Evolutionary conservation across 2,797 vertebrate species (phyloP).

Genomic region (Kryptopterus vitreolus): DNA sequence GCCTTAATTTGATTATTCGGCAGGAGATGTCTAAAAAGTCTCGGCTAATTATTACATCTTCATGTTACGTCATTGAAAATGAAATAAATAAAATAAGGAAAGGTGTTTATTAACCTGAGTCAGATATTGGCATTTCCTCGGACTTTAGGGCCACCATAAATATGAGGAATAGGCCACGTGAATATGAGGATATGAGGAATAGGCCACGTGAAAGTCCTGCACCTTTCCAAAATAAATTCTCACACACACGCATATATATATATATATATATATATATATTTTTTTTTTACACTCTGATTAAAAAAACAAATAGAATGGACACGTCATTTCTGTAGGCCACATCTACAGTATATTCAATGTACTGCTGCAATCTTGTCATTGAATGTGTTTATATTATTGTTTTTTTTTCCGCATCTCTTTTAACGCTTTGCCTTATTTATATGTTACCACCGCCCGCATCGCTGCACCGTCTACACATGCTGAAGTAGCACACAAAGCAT

Average conservation of each 20-base stretch:
- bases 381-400: not conserved
- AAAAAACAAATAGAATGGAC: not conserved
- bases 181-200: not conserved
- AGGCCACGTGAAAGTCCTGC: not conserved
- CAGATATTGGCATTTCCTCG: not conserved
- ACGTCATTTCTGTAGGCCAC: not conserved
- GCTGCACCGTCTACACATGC: not conserved
- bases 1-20: conserved; percentile 61
- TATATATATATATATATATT: no score
- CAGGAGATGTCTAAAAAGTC: conserved; percentile 13
- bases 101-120: not conserved
- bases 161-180: not conserved
- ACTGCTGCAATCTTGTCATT: not conserved
- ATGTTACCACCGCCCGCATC: no score
- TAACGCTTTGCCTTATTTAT: not conserved
- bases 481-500: not conserved
- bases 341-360: not conserved
- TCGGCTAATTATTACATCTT: not conserved
- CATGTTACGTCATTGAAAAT: not conserved
- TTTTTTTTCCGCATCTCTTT: not conserved
- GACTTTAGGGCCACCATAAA: not conserved
- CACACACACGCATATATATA: no score
- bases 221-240: not conserved
- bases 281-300: no score
- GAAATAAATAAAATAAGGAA: not conserved